phyloP scores from a whole-genome alignment of 2,113 vertebrate species.

The Falcunculus frontatus region DNA sequence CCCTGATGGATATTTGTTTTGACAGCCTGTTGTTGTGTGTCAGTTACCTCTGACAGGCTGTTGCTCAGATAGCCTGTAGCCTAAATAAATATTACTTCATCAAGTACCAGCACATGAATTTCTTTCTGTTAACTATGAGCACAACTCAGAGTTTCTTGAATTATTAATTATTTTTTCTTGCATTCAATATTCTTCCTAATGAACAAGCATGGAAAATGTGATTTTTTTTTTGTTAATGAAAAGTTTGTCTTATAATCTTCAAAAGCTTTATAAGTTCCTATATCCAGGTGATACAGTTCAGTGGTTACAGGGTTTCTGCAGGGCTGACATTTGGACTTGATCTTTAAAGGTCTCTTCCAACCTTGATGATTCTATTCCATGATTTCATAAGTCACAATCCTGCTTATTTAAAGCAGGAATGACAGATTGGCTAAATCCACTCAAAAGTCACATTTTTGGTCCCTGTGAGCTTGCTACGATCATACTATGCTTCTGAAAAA shows the following conservation, averaged over 20 bases:
- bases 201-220: not conserved
- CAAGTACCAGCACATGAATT: not conserved
- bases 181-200: not conserved
- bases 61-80: not conserved
- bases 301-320: not conserved
- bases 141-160: not conserved
- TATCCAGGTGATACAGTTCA: not conserved
- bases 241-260: not conserved
- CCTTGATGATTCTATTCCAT: not conserved
- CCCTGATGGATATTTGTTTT: not conserved
- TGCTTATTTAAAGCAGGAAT: not conserved
- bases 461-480: not conserved
- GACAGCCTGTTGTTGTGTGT: not conserved
- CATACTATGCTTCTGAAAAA: not conserved
- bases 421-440: not conserved
- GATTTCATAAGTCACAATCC: not conserved
- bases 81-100: not conserved
- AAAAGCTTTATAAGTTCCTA: not conserved
- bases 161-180: not conserved
- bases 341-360: not conserved
- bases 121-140: not conserved
- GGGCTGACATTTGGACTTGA: not conserved
- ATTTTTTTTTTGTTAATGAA: not conserved
- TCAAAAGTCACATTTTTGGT: not conserved
- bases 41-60: not conserved